phyloP scores from a whole-genome alignment of 37 sponge, comb jelly and placozoan species.

The Crambe crambe region DNA sequence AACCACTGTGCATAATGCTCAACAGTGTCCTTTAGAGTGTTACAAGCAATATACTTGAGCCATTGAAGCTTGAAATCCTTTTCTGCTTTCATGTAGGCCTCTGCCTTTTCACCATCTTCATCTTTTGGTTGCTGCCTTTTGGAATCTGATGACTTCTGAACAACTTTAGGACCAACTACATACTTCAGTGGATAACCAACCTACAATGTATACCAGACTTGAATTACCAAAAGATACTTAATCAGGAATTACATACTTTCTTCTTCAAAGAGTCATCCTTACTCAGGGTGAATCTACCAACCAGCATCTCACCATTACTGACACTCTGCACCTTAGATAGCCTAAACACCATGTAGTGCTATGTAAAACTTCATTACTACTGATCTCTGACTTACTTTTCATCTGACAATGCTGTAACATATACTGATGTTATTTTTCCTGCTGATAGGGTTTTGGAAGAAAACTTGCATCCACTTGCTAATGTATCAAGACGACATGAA shows the following conservation, averaged over 20 bases:
- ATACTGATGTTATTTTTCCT: conserved; percentile 49
- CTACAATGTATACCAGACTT: conserved; percentile 17
- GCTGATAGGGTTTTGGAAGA: conserved; percentile 13
- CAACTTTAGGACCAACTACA: conserved; percentile 43
- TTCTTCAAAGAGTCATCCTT: conserved; percentile 57
- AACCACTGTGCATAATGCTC: too few species aligned
- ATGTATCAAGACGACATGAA: conserved; percentile 8
- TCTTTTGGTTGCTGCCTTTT: background rate
- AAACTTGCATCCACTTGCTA: conserved; percentile 32
- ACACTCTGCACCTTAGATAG: background rate
- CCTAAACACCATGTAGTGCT: conserved; percentile 30
- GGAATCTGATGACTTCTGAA: background rate
- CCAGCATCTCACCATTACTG: conserved; percentile 50
- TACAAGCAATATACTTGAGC: conserved; percentile 45
- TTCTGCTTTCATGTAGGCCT: conserved; percentile 34
- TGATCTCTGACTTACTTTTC: conserved; percentile 66
- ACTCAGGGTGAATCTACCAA: conserved; percentile 52
- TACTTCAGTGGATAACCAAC: conserved; percentile 60
- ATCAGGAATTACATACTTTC: conserved; percentile 19
- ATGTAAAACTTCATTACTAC: background rate
- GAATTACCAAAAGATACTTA: background rate
- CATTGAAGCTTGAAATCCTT: conserved; percentile 67
- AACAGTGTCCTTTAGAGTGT: too few species aligned
- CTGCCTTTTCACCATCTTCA: background rate
- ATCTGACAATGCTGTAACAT: conserved; percentile 43